These are phyloP conservation scores for Tyria jacobaeae DNA, from an alignment of 2,888 invertebrate genomes.

Conservation along the genomic window DNA sequence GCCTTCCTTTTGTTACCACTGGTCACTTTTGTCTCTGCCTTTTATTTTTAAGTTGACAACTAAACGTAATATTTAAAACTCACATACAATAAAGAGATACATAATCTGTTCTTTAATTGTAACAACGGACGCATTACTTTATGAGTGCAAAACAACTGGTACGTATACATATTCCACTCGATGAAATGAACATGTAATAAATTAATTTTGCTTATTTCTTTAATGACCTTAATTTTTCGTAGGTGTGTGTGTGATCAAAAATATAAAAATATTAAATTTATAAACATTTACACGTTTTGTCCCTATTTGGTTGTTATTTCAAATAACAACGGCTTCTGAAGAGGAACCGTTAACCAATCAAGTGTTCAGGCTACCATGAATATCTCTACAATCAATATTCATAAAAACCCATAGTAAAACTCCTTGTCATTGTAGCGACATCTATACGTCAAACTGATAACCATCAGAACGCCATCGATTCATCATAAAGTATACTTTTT, in stretches of 20 bases:
- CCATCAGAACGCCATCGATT: slow-evolving; percentile 50
- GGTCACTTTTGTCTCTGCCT: slow-evolving; percentile 30
- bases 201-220: neutral
- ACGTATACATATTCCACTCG: neutral
- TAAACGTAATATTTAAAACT: slow-evolving; percentile 24
- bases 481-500: slow-evolving; percentile 44
- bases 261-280: neutral
- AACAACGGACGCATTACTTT: slow-evolving; percentile 19
- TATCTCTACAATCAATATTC: slow-evolving; percentile 39
- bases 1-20: slow-evolving; percentile 15
- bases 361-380: slow-evolving; percentile 37
- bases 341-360: slow-evolving; percentile 23
- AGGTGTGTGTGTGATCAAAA: neutral
- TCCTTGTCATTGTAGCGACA: slow-evolving; percentile 50
- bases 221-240: neutral
- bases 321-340: neutral
- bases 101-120: slow-evolving; percentile 19
- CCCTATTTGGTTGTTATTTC: too few relatives aligned
- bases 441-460: slow-evolving; percentile 61
- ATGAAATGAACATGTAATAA: neutral
- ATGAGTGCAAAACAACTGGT: slow-evolving; percentile 23
- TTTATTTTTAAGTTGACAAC: slow-evolving; percentile 28
- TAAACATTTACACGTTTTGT: too few relatives aligned
- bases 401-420: slow-evolving; percentile 19
- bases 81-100: slow-evolving; percentile 30